Evolutionary conservation across 2,888 invertebrate genomes (phyloP), one percentile per base, ranked within the genome.

Genomic region (Leptinotarsa haldemani): DNA sequence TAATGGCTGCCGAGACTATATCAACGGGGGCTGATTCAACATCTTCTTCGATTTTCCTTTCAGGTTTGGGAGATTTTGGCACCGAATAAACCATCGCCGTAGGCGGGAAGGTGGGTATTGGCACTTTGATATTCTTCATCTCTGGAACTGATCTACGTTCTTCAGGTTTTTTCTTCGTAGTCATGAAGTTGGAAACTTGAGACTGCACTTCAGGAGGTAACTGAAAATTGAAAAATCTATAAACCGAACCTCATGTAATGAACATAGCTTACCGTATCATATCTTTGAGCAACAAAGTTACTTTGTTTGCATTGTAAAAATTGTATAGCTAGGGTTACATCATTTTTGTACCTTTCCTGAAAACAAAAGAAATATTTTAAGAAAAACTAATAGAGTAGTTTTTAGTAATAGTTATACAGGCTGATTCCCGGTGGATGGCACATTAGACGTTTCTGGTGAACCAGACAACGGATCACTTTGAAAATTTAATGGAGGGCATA

Each of bases 291-390:
- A 76, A 97, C 94, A 90, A 97, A 98, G 88, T 95, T 95, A 79
- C 95, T 95, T 80, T 97, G 97, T 86, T 97, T 97, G 87, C 97
- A 97, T 86, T 98, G 97, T 70, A 98, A 89, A 83, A 98, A 90
- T 88, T 97, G 97, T 81, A 97, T 97, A 76, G 97, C 97, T 84
- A 97, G 89, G 87, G 94, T 95, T 86, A 97, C 97, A 86, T 98
- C 98, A 84, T 94, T 95, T 87, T 96, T 94, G 88, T 97, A 97
- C 83, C 96, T 92, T 85, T 97, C 97, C 97, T 97, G 90, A 61
- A 92, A 92, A 78, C 77, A 80, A 80, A 79, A 81, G 18, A 53
- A 53, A 53, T 53, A 50, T n/a, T 40, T n/a, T 4, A 20, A 52
- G 3, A 40, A 40, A 40, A 40, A 40, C 12, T 9, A 40, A 9